Conservation (phyloP, 2,113 vertebrate genomes). For the Onychostoma macrolepis region DNA sequence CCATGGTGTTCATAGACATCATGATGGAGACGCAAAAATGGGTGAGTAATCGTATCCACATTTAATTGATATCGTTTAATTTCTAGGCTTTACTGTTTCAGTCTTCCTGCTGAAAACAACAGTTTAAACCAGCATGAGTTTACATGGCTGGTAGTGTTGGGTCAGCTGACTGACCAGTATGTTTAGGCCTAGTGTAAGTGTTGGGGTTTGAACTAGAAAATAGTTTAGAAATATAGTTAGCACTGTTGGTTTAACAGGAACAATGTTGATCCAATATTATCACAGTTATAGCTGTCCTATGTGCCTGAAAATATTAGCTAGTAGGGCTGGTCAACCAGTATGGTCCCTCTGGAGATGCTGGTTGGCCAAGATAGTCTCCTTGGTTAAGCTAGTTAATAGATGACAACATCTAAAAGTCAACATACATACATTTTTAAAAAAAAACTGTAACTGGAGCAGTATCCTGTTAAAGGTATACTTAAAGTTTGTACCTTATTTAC, state of each 20-base stretch:
- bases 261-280: neutral
- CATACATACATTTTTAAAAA: no score
- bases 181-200: neutral
- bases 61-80: neutral
- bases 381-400: no score
- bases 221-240: neutral
- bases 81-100: neutral
- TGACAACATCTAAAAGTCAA: no score
- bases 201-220: neutral
- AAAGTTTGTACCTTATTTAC: no score
- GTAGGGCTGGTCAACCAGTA: no score
- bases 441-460: no score
- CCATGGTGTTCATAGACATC: constrained; percentile 89
- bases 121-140: neutral
- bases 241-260: neutral
- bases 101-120: neutral
- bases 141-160: neutral
- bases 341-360: no score
- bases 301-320: no score
- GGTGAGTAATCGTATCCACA: constrained; percentile 76
- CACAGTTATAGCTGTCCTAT: no score
- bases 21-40: constrained; percentile 79
- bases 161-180: neutral
- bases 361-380: no score
- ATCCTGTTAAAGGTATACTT: no score